Conservation (phyloP, 2,113 vertebrate species). For the Anguilla rostrata region DNA sequence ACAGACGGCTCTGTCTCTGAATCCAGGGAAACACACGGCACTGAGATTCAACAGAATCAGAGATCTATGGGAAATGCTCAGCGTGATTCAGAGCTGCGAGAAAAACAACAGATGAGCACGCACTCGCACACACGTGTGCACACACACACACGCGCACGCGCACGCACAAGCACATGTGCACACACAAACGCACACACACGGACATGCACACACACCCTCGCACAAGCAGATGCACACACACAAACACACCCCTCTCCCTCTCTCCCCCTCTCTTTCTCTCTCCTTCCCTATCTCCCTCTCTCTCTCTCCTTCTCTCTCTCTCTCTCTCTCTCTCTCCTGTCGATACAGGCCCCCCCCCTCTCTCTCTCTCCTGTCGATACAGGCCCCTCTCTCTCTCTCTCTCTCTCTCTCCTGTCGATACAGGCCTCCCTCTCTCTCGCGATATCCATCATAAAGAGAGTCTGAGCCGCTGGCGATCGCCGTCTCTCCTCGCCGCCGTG, state of each 20-base stretch:
- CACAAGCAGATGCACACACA: neutral
- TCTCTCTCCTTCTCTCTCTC: neutral
- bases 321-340: neutral
- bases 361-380: no score
- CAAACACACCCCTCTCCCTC: no score
- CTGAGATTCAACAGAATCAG: slow-evolving; percentile 36
- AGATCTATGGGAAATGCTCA: slow-evolving; percentile 29
- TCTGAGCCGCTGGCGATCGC: neutral
- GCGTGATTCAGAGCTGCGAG: neutral
- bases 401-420: no score
- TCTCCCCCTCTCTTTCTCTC: no score
- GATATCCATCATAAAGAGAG: neutral
- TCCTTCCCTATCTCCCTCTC: neutral
- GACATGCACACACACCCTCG: neutral
- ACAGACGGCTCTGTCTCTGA: neutral
- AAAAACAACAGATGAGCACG: neutral
- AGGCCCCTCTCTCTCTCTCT: neutral
- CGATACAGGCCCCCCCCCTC: neutral
- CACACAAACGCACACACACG: neutral
- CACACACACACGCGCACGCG: neutral
- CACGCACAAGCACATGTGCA: neutral
- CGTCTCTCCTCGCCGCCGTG: no score
- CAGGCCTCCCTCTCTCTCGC: neutral
- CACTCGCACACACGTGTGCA: neutral
- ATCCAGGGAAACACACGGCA: neutral